Evolutionary conservation across 2,113 vertebrate genomes (phyloP).

Genomic region (Microcebus murinus): DNA sequence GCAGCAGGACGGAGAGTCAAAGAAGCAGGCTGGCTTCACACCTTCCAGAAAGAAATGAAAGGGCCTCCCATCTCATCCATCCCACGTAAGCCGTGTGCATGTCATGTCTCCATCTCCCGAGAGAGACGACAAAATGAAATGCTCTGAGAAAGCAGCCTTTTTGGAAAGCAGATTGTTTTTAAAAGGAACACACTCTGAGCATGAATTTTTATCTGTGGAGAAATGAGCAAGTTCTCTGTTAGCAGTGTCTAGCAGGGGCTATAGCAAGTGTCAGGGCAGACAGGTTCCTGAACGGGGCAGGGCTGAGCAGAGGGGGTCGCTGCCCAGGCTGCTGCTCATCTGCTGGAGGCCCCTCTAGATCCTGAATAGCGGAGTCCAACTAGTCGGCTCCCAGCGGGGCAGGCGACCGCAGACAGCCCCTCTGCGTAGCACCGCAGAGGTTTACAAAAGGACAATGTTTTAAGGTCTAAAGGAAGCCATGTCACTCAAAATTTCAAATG

Average conservation of each 20-base stretch:
- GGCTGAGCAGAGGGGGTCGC: rapidly evolving
- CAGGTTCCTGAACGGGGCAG: not conserved
- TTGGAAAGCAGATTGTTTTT: not conserved
- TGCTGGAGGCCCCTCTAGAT: not conserved
- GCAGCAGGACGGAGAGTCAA: not conserved
- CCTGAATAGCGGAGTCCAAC: not conserved
- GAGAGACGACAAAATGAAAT: constrained; percentile 6
- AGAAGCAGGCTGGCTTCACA: constrained; percentile 16
- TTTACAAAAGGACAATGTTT: not conserved
- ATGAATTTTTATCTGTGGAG: not conserved
- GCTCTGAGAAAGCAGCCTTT: constrained; percentile 12
- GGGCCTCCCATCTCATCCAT: not conserved
- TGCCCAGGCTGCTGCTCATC: not conserved
- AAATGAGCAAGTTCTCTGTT: not conserved
- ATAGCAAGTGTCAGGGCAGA: not conserved
- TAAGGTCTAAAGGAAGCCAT: not conserved
- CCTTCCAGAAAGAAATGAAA: constrained; percentile 28
- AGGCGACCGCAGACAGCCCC: not conserved
- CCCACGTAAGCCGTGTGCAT: not conserved
- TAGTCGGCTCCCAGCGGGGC: not conserved
- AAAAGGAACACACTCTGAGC: constrained; percentile 5
- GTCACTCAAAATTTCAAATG: not conserved
- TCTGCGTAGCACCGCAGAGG: not conserved
- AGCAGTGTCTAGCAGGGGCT: not conserved
- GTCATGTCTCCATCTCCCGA: not conserved